Conservation (phyloP, 2,888 invertebrate genomes). For the Amblyjoppa fuscipennis region DNA sequence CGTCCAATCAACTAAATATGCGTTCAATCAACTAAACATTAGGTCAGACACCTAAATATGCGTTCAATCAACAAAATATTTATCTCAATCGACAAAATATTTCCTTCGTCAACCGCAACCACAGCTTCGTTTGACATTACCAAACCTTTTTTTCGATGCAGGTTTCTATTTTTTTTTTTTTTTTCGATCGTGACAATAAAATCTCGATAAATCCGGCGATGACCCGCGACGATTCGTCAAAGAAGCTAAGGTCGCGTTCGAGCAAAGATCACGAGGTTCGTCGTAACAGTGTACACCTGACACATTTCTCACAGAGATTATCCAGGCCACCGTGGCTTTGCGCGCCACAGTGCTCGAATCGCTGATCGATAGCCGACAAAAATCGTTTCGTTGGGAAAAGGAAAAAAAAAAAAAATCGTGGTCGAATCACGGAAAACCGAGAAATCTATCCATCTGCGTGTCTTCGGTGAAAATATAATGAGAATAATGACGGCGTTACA, state of each 20-base stretch:
- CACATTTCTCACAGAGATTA: conserved; percentile 46
- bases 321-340: conserved; percentile 44
- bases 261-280: conserved; percentile 5
- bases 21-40: no score
- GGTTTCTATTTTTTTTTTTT: background rate
- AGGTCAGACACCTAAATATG: no score
- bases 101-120: no score
- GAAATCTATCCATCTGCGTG: background rate
- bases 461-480: conserved; percentile 21
- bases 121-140: no score
- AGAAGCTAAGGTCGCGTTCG: background rate
- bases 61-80: no score
- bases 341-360: conserved; percentile 16
- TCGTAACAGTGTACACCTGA: conserved; percentile 1
- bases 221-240: conserved; percentile 5
- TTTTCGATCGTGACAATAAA: background rate
- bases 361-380: conserved; percentile 36
- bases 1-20: no score
- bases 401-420: background rate
- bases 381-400: conserved; percentile 5
- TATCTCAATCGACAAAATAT: no score
- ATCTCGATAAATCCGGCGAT: background rate
- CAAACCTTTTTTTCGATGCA: no score
- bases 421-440: background rate
- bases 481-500: conserved; percentile 34